These are phyloP conservation scores for Dolomedes plantarius DNA, from an alignment of 2,888 invertebrate species.

Conservation along the genomic window DNA sequence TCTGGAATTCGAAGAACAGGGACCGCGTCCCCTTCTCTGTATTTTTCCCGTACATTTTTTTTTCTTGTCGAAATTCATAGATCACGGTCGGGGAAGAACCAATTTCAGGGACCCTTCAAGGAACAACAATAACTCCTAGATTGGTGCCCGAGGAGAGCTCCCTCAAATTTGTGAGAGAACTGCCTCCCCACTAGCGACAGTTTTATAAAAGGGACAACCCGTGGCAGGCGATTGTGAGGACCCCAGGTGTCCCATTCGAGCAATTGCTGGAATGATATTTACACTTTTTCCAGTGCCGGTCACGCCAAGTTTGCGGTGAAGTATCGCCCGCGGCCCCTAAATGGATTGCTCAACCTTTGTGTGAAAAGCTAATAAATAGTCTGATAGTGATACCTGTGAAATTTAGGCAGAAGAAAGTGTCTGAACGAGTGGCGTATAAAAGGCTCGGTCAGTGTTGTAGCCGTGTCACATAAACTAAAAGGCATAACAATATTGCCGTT, in stretches of 20 bases:
- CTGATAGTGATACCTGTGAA: not conserved
- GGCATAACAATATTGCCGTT: not conserved
- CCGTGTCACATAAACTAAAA: not conserved
- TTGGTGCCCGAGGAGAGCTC: constrained; percentile 20
- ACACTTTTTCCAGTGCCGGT: constrained; percentile 50
- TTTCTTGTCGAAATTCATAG: constrained; percentile 40
- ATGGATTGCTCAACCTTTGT: not conserved
- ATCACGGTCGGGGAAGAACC: constrained; percentile 37
- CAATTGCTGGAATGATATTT: constrained; percentile 60
- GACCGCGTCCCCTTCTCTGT: not conserved
- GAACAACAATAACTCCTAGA: constrained; percentile 65
- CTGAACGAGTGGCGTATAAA: not conserved
- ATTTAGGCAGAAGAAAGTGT: not conserved
- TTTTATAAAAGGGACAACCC: constrained; percentile 57
- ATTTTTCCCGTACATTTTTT: not conserved
- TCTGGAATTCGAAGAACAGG: constrained; percentile 4
- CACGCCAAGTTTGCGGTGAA: constrained; percentile 13
- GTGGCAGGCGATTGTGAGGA: constrained; percentile 35
- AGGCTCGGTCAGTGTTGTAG: no score
- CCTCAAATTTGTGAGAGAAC: constrained; percentile 9
- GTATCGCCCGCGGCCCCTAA: not conserved
- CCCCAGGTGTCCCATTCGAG: constrained; percentile 58
- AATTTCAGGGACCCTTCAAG: constrained; percentile 29
- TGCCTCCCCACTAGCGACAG: constrained; percentile 39
- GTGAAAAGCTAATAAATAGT: not conserved